phyloP scores from a whole-genome alignment of 2,797 vertebrate genomes.

The Notolabrus celidotus region DNA sequence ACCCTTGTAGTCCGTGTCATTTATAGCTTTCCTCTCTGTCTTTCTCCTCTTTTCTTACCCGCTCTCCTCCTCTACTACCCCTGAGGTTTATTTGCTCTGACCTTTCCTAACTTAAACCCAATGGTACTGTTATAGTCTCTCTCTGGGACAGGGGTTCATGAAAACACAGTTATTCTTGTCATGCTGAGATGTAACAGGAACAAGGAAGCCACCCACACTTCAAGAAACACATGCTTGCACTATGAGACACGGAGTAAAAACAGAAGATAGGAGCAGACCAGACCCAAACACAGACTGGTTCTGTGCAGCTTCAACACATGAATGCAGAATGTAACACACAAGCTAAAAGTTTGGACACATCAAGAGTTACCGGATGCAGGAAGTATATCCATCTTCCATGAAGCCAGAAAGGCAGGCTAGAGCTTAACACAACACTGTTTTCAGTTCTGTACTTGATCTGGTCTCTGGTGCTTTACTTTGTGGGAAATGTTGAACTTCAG shows the following conservation, averaged over 20 bases:
- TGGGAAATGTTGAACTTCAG: slow-evolving; percentile 2
- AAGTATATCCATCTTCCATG: slow-evolving; percentile 57
- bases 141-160: slow-evolving; percentile 28
- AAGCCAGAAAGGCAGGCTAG: slow-evolving; percentile 27
- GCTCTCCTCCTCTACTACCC: slow-evolving; percentile 8
- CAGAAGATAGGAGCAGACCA: slow-evolving; percentile 51
- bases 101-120: slow-evolving; percentile 42
- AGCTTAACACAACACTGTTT: slow-evolving; percentile 18
- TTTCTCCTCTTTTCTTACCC: background rate
- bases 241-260: slow-evolving; percentile 56
- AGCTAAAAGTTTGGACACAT: slow-evolving; percentile 37
- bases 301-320: slow-evolving; percentile 56
- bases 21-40: slow-evolving; percentile 25
- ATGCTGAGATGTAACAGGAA: slow-evolving; percentile 65
- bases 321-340: slow-evolving; percentile 40
- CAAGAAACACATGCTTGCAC: slow-evolving; percentile 48
- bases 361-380: slow-evolving; percentile 27
- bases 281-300: slow-evolving; percentile 55
- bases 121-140: slow-evolving; percentile 46
- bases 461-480: slow-evolving; percentile 6
- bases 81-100: slow-evolving; percentile 43
- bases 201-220: slow-evolving; percentile 64
- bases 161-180: slow-evolving; percentile 68
- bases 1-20: slow-evolving; percentile 23
- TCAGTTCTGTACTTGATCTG: slow-evolving; percentile 10